Evolutionary conservation across 2,113 vertebrate species (phyloP), one percentile per base, ranked within the genome.

Genomic region (Corythaeola cristata): DNA sequence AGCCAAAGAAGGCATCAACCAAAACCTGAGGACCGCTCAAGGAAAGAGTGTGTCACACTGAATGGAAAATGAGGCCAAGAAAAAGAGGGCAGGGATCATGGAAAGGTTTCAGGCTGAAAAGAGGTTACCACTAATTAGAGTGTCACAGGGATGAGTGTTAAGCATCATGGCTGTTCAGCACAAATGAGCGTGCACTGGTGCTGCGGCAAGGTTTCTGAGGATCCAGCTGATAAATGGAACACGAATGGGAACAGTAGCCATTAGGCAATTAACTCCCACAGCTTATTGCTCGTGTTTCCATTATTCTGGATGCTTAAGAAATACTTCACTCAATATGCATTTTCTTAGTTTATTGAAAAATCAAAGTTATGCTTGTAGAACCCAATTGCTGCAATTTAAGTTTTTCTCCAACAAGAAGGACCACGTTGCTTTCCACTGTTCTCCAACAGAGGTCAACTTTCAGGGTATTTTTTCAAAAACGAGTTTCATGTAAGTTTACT

Each of bases 251-350:
- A 78, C 47, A 86, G 87, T 30, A 80, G 76, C 91, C 87, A 92
- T 95, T 72, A 95, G 90, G 89, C 88, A 97, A 95, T 94, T 94
- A 86, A 86, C 60, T 89, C 76, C 52, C 63, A 63, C 71, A 49
- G 35, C 49, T 77, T 94, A 45, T 28, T 84, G 77, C 63, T 71
- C 20, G 2, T 39, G 33, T 44, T 59, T 74, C 60, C 66, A 33
- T 90, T 90, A 78, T 82, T 81, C 49, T 68, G 33, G 15, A 37
- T 77, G 15, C 53, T 45, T 44, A 75, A 62, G 59, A 86, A 72
- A 60, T 69, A 28, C n/a, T 67, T 74, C 60, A 77, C 49, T 78
- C 66, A 52, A 44, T 33, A 26, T 14, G 37, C 23, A 11, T 64
- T 82, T 84, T 78, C 73, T 69, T 47, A 20, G 33, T 44, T 82